Conservation (phyloP, 2,113 vertebrate genomes). For the Siniperca chuatsi region DNA sequence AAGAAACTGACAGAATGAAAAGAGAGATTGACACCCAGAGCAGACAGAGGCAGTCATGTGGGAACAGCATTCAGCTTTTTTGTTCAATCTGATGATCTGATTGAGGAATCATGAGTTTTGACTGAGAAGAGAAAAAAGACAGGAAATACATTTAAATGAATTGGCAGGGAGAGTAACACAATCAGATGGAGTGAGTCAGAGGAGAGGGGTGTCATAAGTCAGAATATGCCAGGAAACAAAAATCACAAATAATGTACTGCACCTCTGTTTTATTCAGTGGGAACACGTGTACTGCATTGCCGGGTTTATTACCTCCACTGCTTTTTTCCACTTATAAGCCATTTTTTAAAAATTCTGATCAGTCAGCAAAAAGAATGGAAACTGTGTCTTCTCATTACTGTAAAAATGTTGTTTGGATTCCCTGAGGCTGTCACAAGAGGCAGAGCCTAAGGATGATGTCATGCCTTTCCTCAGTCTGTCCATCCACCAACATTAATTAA, state of each 20-base stretch:
- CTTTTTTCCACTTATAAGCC: not conserved
- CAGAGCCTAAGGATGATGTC: too few species aligned
- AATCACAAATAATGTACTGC: not conserved
- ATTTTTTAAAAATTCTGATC: not conserved
- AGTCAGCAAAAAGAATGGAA: too few species aligned
- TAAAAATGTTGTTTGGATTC: not conserved
- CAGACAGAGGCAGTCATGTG: conserved; percentile 14
- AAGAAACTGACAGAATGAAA: not conserved
- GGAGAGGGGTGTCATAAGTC: not conserved
- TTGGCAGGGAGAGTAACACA: not conserved
- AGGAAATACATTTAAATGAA: conserved; percentile 3
- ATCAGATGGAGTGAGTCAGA: not conserved
- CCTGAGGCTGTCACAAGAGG: too few species aligned
- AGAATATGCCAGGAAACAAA: not conserved
- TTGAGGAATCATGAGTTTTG: not conserved
- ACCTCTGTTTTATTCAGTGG: not conserved
- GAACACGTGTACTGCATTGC: not conserved
- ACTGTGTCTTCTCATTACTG: not conserved
- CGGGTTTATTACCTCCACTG: not conserved
- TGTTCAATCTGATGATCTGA: conserved; percentile 9
- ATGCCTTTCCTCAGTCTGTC: too few species aligned
- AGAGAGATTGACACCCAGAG: conserved; percentile 8
- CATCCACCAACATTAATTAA: too few species aligned
- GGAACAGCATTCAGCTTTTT: not conserved
- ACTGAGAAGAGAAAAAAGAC: not conserved